A percentile compares a stretch with the other conserved stretches of the same genome.
phyloP scores from a whole-genome alignment of 2,888 invertebrate species.

The Meloe dianella region DNA sequence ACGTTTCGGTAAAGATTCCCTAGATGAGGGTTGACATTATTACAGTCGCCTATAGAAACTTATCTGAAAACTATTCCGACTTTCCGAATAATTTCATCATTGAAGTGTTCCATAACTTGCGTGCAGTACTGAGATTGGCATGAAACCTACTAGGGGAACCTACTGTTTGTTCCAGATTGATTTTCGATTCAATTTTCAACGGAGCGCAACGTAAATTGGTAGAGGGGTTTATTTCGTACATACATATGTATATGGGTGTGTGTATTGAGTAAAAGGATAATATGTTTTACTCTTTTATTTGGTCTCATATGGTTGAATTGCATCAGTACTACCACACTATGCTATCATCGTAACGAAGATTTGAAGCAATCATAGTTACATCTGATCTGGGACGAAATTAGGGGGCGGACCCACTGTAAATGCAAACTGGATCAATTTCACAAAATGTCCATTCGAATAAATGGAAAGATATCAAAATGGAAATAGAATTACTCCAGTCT shows the following conservation, averaged over 20 bases:
- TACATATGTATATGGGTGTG: neutral
- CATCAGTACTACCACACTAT: neutral
- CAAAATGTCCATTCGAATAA: neutral
- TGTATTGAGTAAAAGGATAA: neutral
- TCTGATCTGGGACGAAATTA: slow-evolving; percentile 4
- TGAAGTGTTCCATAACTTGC: slow-evolving; percentile 53
- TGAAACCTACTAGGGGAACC: slow-evolving; percentile 23
- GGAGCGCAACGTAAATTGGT: slow-evolving; percentile 40
- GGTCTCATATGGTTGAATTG: slow-evolving; percentile 2
- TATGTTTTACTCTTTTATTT: too few relatives aligned
- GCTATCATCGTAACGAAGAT: slow-evolving; percentile 7
- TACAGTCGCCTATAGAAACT: slow-evolving; percentile 31
- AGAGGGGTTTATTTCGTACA: neutral
- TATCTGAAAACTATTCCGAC: slow-evolving; percentile 47
- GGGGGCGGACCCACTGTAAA: neutral
- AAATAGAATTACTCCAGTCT: neutral
- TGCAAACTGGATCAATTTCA: neutral
- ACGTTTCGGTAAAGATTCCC: neutral
- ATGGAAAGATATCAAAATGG: neutral
- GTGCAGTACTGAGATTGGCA: slow-evolving; percentile 49
- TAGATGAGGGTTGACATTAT: slow-evolving; percentile 5
- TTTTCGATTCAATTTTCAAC: slow-evolving; percentile 54
- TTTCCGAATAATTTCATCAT: slow-evolving; percentile 56
- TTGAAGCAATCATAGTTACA: slow-evolving; percentile 1
- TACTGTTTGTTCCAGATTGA: slow-evolving; percentile 49